phyloP scores from a whole-genome alignment of 1,140 invertebrate species.

The Stegodyphus mimosarum region DNA sequence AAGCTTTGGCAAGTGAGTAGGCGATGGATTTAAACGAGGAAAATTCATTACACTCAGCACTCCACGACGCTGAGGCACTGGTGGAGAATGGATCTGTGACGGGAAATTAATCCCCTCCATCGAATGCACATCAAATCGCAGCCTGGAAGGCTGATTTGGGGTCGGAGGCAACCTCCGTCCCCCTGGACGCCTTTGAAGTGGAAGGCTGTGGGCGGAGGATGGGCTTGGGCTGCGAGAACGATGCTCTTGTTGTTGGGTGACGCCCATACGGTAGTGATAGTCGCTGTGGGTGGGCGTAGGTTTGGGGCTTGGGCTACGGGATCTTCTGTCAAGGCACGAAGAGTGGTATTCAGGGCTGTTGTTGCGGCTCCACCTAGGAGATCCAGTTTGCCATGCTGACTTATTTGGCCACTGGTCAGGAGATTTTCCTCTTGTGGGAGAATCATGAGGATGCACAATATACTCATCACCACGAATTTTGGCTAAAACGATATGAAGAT shows the following conservation, averaged over 20 bases:
- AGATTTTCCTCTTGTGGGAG: conserved; percentile 41
- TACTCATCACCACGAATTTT: conserved; percentile 62
- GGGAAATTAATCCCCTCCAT: conserved; percentile 64
- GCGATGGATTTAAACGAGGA: conserved; percentile 90
- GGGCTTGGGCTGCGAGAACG: conserved; percentile 70
- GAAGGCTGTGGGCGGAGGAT: conserved; percentile 63
- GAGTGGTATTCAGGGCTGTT: conserved; percentile 63
- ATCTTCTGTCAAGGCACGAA: conserved; percentile 72
- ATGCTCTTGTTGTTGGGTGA: conserved; percentile 70
- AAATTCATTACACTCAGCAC: conserved; percentile 79
- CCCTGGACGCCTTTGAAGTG: conserved; percentile 54
- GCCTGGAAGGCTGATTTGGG: conserved; percentile 85
- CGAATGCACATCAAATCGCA: conserved; percentile 73
- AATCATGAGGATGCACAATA: conserved; percentile 48
- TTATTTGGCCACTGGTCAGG: conserved; percentile 39
- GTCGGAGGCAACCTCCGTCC: conserved; percentile 78
- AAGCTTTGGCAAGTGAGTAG: conserved; percentile 75
- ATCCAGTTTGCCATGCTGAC: conserved; percentile 21
- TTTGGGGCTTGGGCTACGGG: conserved; percentile 75
- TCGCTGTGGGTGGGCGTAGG: conserved; percentile 64
- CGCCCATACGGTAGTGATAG: conserved; percentile 67
- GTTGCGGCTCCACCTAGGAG: conserved; percentile 34
- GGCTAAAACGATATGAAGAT: conserved; percentile 34
- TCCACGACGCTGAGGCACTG: conserved; percentile 65
- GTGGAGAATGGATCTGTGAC: conserved; percentile 67